Evolutionary conservation across 2,888 invertebrate genomes (phyloP), one percentile per base, ranked within the genome.

Genomic region (Lithosia quadra): DNA sequence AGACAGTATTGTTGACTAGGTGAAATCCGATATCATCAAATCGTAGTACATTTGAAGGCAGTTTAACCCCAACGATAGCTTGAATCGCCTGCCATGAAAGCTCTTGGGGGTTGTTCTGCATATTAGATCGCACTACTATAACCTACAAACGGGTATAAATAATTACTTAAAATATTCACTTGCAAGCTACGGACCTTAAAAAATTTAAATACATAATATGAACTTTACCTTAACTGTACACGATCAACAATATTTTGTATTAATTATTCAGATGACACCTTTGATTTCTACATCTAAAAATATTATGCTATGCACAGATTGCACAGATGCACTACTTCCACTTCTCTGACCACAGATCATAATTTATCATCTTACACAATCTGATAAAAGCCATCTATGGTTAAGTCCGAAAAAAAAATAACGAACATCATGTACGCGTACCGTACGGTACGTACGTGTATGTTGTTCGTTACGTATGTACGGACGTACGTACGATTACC

Each of bases 91-190:
- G 95, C 95, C 95, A 95, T 93, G 95, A 95, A 92, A 95, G 95
- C 94, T 95, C 94, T 92, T 95, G 95, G 93, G 95, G 95, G 95
- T 95, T 95, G 94, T 93, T 95, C 95, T 95, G 95, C 95, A 95
- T 95, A 94, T 93, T 95, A 94, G 90, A 92, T 93, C 92, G 95
- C 89, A 93, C 95, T 94, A 95, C 88, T 94, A 89, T 95, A 95
- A 95, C 95, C 95, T 95, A 95, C 90, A 95, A 95, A 95, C 88
- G 92, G 93, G 90, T 90, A 90, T 91, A 86, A 81, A 90, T 84
- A 87, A 92, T 94, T 94, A 95, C 91, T 89, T 86, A 80, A 84
- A 80, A 81, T 75, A 80, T 84, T 78, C 72, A 84, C 69, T 81
- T 76, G 76, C 74, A 75, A 70, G 57, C 75, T 71, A 74, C 60